Base-by-base conservation (phyloP, 2,888 invertebrate genomes). In the Agriopis marginaria region DNA sequence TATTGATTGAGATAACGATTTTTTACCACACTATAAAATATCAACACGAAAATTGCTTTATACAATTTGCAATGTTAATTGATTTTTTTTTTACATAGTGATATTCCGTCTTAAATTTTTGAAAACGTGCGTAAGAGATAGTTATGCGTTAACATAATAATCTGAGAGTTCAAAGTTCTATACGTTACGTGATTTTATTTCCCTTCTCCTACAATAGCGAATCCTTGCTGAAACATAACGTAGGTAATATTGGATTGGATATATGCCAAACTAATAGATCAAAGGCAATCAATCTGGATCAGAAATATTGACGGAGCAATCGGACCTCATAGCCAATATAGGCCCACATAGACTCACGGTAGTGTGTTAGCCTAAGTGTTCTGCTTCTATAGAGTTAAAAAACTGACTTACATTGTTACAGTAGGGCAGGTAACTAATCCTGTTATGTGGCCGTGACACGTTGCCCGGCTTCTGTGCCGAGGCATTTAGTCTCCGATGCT, bases 371-470 rank as follows among this genome's bases (percentile, higher is more conserved):
- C 14, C 32, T 8, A 51, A n/a, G 10, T 42, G 40, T 45, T 47
- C 40, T 7, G 23, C 4, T 69, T 63, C 53, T 40, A 40, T 17
- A 5, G 47, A 63, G 59, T 12, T 70, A 49, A 59, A 66, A 59
- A 70, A 70, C 70, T 70, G 66, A 1, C 49, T 63, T 66, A 53
- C 45, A 70, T 59, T 63, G 66, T 63, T 39, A 55, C 63, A 92
- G 89, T 92, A 86, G 92, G 90, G 86, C 92, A 90, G 89, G 92
- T 76, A 66, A 66, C 66, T 87, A 94, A 94, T 94, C 94, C 94
- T 91, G 93, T 94, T 94, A 94, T 92, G 87, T 92, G 94, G 88
- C 93, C 94, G 88, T 93, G 93, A 93, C 94, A 93, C 85, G 89
- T 85, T 92, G 89, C 86, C 89, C 90, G 92, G 92, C 91, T 92